phyloP scores from a whole-genome alignment of 1,140 invertebrate genomes.

The Ganaspis sp. region DNA sequence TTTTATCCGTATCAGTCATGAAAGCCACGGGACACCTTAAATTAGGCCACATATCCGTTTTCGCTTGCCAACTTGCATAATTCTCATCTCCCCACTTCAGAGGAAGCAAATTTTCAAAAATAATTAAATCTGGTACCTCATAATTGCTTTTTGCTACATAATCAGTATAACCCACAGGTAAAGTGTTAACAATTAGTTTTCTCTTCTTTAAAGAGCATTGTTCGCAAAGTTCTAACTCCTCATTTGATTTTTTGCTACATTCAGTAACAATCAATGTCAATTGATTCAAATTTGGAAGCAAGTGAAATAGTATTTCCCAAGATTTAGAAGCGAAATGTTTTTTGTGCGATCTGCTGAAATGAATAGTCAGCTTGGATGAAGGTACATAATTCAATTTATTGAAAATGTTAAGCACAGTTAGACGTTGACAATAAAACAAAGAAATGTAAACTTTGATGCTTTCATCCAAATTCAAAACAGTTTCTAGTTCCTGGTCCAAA shows the following conservation, averaged over 20 bases:
- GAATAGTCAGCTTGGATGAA: background rate
- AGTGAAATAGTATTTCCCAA: background rate
- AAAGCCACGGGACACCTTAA: background rate
- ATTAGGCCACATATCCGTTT: background rate
- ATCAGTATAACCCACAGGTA: too few species aligned
- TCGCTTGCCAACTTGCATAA: background rate
- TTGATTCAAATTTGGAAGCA: background rate
- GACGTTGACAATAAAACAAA: too few species aligned
- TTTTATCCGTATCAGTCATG: background rate
- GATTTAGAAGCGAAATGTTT: background rate
- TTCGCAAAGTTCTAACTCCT: background rate
- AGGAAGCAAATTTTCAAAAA: background rate
- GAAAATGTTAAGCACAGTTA: too few species aligned
- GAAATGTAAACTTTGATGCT: too few species aligned
- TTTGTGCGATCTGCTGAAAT: too few species aligned
- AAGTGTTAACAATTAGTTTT: background rate
- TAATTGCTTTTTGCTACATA: background rate
- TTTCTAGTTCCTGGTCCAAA: too few species aligned
- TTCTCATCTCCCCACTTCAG: too few species aligned
- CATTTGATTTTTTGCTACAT: too few species aligned
- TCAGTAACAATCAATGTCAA: background rate
- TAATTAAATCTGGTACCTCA: background rate
- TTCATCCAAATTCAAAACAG: too few species aligned
- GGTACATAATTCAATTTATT: too few species aligned
- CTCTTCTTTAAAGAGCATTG: background rate